Conservation (phyloP, 2,113 vertebrate genomes). For the Sphyrna mokarran region DNA sequence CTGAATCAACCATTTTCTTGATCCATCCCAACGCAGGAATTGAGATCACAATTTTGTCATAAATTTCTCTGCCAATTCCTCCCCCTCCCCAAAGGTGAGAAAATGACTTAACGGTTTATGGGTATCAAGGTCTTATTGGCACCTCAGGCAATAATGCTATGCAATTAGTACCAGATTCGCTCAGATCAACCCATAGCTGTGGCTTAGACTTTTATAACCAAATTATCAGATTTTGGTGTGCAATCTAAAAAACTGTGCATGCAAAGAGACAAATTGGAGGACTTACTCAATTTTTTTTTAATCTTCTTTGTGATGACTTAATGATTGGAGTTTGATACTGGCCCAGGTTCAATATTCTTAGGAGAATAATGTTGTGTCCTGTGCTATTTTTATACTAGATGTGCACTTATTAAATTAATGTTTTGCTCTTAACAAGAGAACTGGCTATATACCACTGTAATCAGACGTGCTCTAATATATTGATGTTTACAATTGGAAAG, state of each 20-base stretch:
- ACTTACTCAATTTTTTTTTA: background rate
- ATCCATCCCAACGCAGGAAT: background rate
- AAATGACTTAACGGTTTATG: background rate
- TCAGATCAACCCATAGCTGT: background rate
- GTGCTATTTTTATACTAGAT: no score
- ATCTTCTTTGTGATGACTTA: background rate
- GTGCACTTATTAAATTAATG: background rate
- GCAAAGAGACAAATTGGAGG: background rate
- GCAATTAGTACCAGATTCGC: background rate
- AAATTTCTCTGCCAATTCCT: background rate
- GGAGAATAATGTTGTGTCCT: no score
- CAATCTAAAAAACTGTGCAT: background rate
- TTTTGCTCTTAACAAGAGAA: background rate
- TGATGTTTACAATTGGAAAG: background rate
- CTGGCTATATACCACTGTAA: background rate
- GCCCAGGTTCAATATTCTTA: no score
- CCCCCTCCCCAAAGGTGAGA: background rate
- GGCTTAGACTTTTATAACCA: background rate
- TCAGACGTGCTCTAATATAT: background rate
- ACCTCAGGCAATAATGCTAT: background rate
- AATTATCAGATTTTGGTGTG: background rate
- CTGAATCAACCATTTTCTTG: background rate
- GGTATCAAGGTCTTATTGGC: background rate
- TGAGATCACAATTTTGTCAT: background rate
- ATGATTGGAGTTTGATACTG: background rate